A percentile compares a stretch with the other conserved stretches of the same genome.
Evolutionary conservation across 2,888 invertebrate genomes (phyloP).

Genomic region (Plagodis dolabraria): DNA sequence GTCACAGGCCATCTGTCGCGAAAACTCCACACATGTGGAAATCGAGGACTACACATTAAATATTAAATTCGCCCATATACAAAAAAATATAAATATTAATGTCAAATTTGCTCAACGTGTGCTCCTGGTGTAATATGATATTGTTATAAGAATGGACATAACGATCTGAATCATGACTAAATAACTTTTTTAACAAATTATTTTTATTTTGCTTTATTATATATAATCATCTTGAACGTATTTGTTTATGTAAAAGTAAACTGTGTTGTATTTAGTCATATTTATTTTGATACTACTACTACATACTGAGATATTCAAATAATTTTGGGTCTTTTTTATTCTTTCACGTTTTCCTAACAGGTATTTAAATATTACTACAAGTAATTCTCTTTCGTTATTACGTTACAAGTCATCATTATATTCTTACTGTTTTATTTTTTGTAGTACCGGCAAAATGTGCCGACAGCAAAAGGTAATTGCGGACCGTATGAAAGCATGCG

Average conservation of each 20-base stretch:
- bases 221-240: too few relatives aligned
- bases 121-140: slow-evolving; percentile 63
- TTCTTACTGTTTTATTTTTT: slow-evolving; percentile 53
- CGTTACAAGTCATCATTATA: slow-evolving; percentile 52
- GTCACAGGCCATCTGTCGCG: slow-evolving; percentile 80
- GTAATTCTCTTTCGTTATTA: slow-evolving; percentile 46
- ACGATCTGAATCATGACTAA: slow-evolving; percentile 16
- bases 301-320: too few relatives aligned
- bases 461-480: slow-evolving; percentile 77
- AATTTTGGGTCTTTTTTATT: too few relatives aligned
- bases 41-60: slow-evolving; percentile 57
- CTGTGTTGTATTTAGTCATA: too few relatives aligned
- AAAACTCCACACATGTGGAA: slow-evolving; percentile 76
- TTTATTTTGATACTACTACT: too few relatives aligned
- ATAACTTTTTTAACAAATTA: slow-evolving; percentile 15
- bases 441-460: slow-evolving; percentile 66
- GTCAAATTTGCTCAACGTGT: slow-evolving; percentile 60
- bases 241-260: neutral
- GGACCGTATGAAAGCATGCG: slow-evolving; percentile 74
- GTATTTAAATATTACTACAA: slow-evolving; percentile 4
- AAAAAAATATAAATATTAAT: slow-evolving; percentile 62
- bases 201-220: slow-evolving; percentile 1
- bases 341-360: neutral
- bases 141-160: slow-evolving; percentile 36
- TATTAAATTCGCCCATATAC: slow-evolving; percentile 57